These are phyloP conservation scores for Onthophagus sagittarius DNA, from an alignment of 2,888 invertebrate species.

Conservation along the genomic window DNA sequence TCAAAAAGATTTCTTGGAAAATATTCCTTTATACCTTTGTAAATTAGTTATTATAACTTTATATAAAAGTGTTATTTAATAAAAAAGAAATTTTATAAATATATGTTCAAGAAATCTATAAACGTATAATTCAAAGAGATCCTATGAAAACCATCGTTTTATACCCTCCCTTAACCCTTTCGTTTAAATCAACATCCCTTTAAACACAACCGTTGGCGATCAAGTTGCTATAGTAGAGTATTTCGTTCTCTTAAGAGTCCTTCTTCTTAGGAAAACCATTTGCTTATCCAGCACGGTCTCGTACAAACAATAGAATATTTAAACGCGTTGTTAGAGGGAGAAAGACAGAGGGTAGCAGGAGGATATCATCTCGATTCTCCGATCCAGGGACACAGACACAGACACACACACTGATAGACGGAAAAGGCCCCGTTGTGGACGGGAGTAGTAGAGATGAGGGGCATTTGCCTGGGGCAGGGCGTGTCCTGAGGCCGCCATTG, in stretches of 20 bases:
- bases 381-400: conserved; percentile 17
- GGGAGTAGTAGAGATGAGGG: conserved; percentile 21
- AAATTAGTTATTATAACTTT: too few relatives aligned
- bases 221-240: not conserved
- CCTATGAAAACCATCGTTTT: not conserved
- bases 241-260: not conserved
- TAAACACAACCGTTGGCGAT: not conserved
- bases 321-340: not conserved
- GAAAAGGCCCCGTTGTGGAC: not conserved
- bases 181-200: not conserved
- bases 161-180: not conserved
- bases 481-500: conserved; percentile 45
- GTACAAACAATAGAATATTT: conserved; percentile 8
- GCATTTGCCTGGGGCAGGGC: conserved; percentile 44
- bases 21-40: too few relatives aligned
- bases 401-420: not conserved
- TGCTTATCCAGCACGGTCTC: not conserved
- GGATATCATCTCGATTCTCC: not conserved
- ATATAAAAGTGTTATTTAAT: too few relatives aligned
- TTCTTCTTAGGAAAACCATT: not conserved
- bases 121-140: too few relatives aligned
- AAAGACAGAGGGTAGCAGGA: not conserved
- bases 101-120: too few relatives aligned
- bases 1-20: too few relatives aligned
- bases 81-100: too few relatives aligned